phyloP scores from a whole-genome alignment of 1,140 invertebrate genomes.

The Holcopasites calliopsidis region DNA sequence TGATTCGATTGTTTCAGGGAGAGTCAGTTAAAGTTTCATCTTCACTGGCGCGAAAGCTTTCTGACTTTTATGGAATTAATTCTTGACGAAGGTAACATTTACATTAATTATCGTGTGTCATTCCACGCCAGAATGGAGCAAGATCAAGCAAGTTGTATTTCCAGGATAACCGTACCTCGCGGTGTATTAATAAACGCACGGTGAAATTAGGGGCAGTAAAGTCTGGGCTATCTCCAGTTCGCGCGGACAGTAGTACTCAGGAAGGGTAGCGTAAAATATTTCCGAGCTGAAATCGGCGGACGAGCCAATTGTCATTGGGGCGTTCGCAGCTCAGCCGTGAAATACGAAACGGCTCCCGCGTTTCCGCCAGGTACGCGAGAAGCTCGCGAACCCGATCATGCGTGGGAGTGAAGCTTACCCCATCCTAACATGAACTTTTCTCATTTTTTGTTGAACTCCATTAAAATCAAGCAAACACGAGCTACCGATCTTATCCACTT shows the following conservation, averaged over 20 bases:
- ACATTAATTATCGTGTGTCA: too few species aligned
- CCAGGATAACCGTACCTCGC: not conserved
- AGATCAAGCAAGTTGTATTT: too few species aligned
- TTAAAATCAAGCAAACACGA: not conserved
- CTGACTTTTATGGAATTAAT: too few species aligned
- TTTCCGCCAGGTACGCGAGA: constrained; percentile 40
- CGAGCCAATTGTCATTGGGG: constrained; percentile 52
- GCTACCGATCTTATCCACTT: not conserved
- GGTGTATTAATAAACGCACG: constrained; percentile 14
- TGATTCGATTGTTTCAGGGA: not conserved
- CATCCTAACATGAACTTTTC: too few species aligned
- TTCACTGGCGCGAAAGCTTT: too few species aligned
- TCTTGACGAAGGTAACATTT: too few species aligned
- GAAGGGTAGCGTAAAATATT: constrained; percentile 9
- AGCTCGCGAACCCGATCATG: constrained; percentile 18
- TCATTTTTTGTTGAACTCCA: too few species aligned
- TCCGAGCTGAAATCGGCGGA: not conserved
- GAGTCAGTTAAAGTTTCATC: not conserved
- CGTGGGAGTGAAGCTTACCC: constrained; percentile 22
- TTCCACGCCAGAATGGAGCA: too few species aligned
- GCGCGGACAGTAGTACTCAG: not conserved
- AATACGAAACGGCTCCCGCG: constrained; percentile 56
- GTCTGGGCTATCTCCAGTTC: not conserved
- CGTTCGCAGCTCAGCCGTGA: constrained; percentile 56
- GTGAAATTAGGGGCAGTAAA: constrained; percentile 1